Evolutionary conservation across 1,140 invertebrate species (phyloP), one percentile per base, ranked within the genome.

Genomic region (Aphelenchoides avenae): DNA sequence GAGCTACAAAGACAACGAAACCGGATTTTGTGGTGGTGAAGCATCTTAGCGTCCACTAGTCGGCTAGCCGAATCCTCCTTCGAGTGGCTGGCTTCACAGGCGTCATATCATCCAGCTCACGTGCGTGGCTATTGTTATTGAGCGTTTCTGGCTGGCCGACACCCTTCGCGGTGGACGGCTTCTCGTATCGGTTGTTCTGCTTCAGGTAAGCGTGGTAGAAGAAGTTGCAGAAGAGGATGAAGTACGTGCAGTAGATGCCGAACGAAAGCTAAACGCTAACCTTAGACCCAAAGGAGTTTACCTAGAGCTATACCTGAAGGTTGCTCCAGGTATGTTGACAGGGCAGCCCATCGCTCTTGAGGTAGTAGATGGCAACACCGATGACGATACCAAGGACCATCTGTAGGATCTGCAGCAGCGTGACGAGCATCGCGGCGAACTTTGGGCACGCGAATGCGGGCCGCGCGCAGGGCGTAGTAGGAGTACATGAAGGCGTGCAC

Each of bases 371-470:
- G 83, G 86, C 89, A 39, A 92, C 80, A 77, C 93, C 95, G 65
- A 97, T 87, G 18, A 83, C 82, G 78, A 88, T 89, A 0, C 93
- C 94, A 56, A 92, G 83, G 18, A 96, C 83, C 94, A 98, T 98
- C 80, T 98, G 93, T 1, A 85, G 81, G 13, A 97, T 82, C 78
- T 98, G 94, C 44, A 91, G n/a, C n/a, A n/a, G n/a, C n/a, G 94
- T 98, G 65, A 98, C 93, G 50, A 87, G 78, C 87, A 97, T 94
- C 31, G 89, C 86, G 42, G 95, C 84, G 61, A 82, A 84, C n/a
- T 53, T 73, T 72, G 9, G 92, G 91, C 37, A 92, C 85, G 64
- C 86, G 96, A 91, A 48, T 88, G 85, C 49, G 94, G 83, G 66
- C 82, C 83, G 57, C 71, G 52, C 29, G 91, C 89, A 94, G 79